A percentile compares a stretch with the other conserved stretches of the same genome.
phyloP scores from a whole-genome alignment of 2,797 vertebrate species.

The Pteronotus mesoamericanus region DNA sequence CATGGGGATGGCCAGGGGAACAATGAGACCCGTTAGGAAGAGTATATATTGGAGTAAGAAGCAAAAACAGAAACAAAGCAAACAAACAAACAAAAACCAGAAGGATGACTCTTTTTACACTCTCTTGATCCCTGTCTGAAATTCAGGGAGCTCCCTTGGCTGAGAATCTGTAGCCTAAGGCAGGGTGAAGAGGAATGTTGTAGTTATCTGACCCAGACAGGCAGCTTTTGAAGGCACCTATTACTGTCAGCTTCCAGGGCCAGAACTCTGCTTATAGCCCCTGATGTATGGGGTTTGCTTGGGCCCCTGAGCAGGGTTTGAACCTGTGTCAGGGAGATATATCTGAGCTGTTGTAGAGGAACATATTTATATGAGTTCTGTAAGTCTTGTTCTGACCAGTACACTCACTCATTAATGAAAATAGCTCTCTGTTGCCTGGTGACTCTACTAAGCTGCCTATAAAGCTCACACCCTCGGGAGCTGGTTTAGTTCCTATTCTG shows the following conservation, averaged over 20 bases:
- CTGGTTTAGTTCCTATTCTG: background rate
- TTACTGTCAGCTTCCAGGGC: constrained; percentile 51
- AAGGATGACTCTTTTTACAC: background rate
- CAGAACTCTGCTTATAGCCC: background rate
- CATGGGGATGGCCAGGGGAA: background rate
- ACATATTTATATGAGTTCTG: background rate
- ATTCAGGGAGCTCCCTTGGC: background rate
- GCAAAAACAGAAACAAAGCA: background rate
- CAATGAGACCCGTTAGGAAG: background rate
- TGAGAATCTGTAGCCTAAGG: constrained; percentile 29
- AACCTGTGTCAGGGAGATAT: background rate
- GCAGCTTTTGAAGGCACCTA: background rate
- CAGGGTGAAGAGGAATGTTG: constrained; percentile 31
- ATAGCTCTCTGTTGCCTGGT: background rate
- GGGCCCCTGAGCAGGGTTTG: background rate
- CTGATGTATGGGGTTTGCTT: constrained; percentile 46
- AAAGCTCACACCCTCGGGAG: constrained; percentile 7
- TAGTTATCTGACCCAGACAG: background rate
- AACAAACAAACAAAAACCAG: background rate
- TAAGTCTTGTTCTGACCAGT: constrained; percentile 40
- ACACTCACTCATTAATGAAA: background rate
- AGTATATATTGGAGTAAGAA: background rate
- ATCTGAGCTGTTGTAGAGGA: background rate
- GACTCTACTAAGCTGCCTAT: constrained; percentile 40
- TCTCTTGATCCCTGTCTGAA: background rate